Evolutionary conservation across 1,140 invertebrate species (phyloP), one percentile per base, ranked within the genome.

Genomic region (Zaprionus taronus): DNA sequence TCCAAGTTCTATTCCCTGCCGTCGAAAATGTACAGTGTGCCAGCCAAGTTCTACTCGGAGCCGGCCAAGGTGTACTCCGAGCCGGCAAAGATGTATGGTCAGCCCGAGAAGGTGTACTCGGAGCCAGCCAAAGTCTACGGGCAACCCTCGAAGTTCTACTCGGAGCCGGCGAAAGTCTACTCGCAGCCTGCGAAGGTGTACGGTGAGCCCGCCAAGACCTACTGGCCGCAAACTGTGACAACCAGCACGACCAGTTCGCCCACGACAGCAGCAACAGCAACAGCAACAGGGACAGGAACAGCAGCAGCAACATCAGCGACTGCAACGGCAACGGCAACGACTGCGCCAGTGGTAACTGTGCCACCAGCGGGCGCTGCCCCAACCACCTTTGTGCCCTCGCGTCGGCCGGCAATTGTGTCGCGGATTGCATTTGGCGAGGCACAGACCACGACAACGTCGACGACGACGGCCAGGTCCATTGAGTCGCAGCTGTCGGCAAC

Each of bases 121-220:
- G 47, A 51, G 47, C 47, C 93, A 2, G 66, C 93, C 0, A 93
- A 93, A 75, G 93, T 94, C 73, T 95, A 95, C 79, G 93, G 94
- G 22, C 94, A 95, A 67, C 94, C 94, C 0, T 93, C 94, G 9
- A 95, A 95, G 67, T 93, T 95, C 47, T 96, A 96, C 77, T 94
- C 94, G 11, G 94, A 95, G 79, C 95, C 95, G 2, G 94, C 94
- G 11, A 94, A 94, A 74, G 91, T 95, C 0, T 96, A 96, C 70
- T 93, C 94, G 1, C 94, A 96, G 73, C 95, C 95, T 0, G 93
- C 95, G 1, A 95, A 96, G 84, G 92, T 96, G 51, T 95, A 95
- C 72, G 89, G 93, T 1, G 93, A 94, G 36, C 95, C 95, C 0
- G 91, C 94, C 0, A 94, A 93, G 68, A 85, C 93, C 4, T 94